A percentile compares a stretch with the other conserved stretches of the same genome.
Evolutionary conservation across 2,113 vertebrate genomes (phyloP).

Genomic region (Crotalus viridis): DNA sequence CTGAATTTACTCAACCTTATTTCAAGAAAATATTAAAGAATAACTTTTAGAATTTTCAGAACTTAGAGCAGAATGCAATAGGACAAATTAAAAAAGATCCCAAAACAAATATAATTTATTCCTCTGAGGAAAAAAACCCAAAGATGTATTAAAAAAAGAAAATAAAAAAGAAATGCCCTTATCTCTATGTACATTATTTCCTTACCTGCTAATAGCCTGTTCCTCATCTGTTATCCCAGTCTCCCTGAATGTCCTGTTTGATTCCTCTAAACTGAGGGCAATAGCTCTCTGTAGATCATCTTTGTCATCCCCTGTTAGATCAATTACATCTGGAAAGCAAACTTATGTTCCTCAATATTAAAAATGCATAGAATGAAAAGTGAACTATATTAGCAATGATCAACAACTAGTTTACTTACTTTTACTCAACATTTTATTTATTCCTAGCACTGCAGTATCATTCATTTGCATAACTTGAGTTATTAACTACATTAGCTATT

Average conservation of each 20-base stretch:
- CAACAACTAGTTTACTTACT: constrained; percentile 10
- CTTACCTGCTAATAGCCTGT: constrained; percentile 98
- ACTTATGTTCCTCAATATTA: constrained; percentile 75
- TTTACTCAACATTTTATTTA: background rate
- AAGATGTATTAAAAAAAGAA: constrained; percentile 50
- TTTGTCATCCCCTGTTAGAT: constrained; percentile 98
- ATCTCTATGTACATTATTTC: constrained; percentile 60
- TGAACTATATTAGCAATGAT: constrained; percentile 56
- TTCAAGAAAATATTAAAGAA: background rate
- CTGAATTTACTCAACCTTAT: background rate
- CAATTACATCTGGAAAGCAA: constrained; percentile 91
- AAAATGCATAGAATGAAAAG: constrained; percentile 70
- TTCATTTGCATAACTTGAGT: background rate
- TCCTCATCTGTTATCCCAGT: constrained; percentile 98
- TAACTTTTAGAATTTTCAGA: background rate
- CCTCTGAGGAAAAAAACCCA: constrained; percentile 55
- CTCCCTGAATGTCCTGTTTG: constrained; percentile 94
- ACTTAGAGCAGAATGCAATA: constrained; percentile 39
- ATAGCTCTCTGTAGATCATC: constrained; percentile 99
- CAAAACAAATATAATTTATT: constrained; percentile 54
- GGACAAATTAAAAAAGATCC: constrained; percentile 54
- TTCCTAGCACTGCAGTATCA: background rate
- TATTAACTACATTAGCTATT: background rate
- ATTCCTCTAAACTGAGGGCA: constrained; percentile 97
- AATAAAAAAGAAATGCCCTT: constrained; percentile 48